Evolutionary conservation across 1,140 invertebrate genomes (phyloP).

Genomic region (Ceratina australensis): DNA sequence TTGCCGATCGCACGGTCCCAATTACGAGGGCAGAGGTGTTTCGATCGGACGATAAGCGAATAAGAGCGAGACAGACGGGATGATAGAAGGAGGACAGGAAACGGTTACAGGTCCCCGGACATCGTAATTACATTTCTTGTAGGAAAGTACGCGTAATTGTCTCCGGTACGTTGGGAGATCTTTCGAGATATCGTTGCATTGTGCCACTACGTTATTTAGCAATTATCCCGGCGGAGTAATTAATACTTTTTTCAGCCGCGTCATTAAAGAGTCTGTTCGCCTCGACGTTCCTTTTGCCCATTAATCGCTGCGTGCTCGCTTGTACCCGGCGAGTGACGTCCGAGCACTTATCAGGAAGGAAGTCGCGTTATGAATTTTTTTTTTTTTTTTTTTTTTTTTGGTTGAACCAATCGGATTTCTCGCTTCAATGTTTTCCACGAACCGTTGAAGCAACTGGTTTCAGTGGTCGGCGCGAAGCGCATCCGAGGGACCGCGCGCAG

Average conservation of each 20-base stretch:
- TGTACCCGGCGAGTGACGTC: neutral
- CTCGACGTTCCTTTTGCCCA: neutral
- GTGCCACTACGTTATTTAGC: constrained; percentile 16
- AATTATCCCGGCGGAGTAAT: constrained; percentile 7
- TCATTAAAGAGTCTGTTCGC: neutral
- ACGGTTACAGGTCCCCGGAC: constrained; percentile 8
- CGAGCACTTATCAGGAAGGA: neutral
- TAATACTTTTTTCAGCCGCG: constrained; percentile 10
- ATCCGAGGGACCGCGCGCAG: constrained; percentile 3
- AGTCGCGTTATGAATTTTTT: neutral
- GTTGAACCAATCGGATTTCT: neutral
- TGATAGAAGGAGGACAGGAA: constrained; percentile 7
- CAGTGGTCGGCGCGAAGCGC: neutral
- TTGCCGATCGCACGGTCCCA: constrained; percentile 22
- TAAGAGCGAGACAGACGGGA: neutral
- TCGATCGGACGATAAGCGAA: constrained; percentile 6
- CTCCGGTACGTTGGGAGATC: constrained; percentile 20
- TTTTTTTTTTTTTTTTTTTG: too few species aligned
- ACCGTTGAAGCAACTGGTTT: neutral
- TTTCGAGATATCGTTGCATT: constrained; percentile 25
- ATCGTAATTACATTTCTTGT: constrained; percentile 41
- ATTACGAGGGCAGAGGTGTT: constrained; percentile 26
- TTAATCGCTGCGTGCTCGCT: neutral
- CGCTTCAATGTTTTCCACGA: neutral
- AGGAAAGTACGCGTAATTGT: constrained; percentile 32